Evolutionary conservation across 2,113 vertebrate species (phyloP), one percentile per base, ranked within the genome.

Genomic region (Eublepharis macularius): DNA sequence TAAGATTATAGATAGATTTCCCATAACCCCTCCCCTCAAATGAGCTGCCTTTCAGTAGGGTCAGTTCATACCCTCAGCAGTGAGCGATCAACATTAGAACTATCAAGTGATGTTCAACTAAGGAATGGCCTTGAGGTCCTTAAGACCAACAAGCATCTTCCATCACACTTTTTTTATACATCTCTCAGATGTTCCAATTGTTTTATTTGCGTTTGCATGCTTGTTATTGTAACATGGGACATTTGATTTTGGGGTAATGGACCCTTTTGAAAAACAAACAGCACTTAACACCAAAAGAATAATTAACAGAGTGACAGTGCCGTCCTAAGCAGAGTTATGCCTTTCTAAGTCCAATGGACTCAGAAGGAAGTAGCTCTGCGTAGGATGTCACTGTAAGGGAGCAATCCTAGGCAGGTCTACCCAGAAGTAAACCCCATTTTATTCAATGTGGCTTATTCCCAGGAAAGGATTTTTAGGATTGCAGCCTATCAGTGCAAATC

Each of bases 71-170:
- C 34, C 16, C 3, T 39, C 13, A 66, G n/a, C 6, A 49, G 13
- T 17, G 24, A 45, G 39, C 29, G 8, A 10, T 11, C 34, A 78
- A 9, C 24, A 6, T 39, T 41, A 78, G 76, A 60, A 16, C 29
- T 14, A 12, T 63, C 43, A 63, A 34, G 29, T 32, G 7, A 41
- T 73, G 41, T 80, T n/a, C 17, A 29, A 45, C n/a, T n/a, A n/a
- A 3, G 0, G 1, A 39, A 7, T 0, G 0, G 36, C 6, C n/a
- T n/a, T 76, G 70, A 69, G 0, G 0, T 41, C 69, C 51, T 0
- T 0, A 51, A 2, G 49, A 51, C 14, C 5, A 51, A 51, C 10
- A 11, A 70, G 4, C 47, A 66, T 79, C 13, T 77, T 70, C 79
- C 8, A 45, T 47, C 43, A 16, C 8, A 65, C 21, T 26, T 78